Conservation (phyloP, 2,888 invertebrate species). For the Pimpla rufipes region DNA sequence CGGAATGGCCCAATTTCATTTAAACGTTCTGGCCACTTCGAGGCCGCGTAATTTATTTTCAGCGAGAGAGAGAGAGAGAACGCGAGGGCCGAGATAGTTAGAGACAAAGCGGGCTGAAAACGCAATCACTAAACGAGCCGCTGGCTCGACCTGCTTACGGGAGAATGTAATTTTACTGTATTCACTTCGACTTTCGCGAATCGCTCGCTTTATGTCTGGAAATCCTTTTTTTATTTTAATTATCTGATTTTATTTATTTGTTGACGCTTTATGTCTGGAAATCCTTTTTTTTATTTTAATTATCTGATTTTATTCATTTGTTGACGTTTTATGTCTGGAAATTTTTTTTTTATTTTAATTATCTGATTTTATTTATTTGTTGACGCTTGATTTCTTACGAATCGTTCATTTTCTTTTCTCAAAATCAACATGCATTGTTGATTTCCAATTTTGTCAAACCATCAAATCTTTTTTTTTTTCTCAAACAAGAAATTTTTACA, state of each 20-base stretch:
- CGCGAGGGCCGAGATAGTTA: conserved; percentile 2
- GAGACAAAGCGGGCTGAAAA: conserved; percentile 30
- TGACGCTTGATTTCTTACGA: not conserved
- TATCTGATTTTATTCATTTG: not conserved
- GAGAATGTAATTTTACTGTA: conserved; percentile 31
- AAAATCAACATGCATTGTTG: no score
- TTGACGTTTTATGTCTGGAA: not conserved
- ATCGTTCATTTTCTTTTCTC: no score
- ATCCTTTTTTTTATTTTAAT: no score
- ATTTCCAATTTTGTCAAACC: no score
- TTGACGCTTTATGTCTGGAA: not conserved
- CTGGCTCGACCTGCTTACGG: conserved; percentile 46
- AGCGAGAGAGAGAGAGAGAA: not conserved
- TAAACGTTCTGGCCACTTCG: conserved; percentile 38
- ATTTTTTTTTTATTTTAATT: not conserved
- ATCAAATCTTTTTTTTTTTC: no score
- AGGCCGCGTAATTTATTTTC: conserved; percentile 51
- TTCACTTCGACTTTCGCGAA: conserved; percentile 6
- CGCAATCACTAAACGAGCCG: conserved; percentile 58
- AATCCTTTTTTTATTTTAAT: not conserved
- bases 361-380: not conserved
- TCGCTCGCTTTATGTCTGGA: not conserved
- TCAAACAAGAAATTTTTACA: no score
- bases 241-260: not conserved
- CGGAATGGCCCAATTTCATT: conserved; percentile 43